Base-by-base conservation (phyloP, 2,113 vertebrate genomes). In the Micronisus gabar region DNA sequence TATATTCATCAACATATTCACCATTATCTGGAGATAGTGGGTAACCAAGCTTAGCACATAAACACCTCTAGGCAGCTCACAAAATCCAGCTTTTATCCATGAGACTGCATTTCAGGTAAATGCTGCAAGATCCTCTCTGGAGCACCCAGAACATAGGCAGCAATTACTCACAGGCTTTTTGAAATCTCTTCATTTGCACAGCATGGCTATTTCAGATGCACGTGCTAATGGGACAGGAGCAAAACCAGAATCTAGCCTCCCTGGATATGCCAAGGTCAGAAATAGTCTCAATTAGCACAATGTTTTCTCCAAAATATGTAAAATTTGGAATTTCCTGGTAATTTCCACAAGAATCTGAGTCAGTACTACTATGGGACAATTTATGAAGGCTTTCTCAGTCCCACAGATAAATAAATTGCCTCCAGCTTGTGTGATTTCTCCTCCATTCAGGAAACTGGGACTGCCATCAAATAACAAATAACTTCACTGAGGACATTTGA, bases 181-280 rank as follows among this genome's bases (percentile, higher is more conserved):
- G 34, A 47, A 87, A 67, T 43, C 41, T 50, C 55, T 70, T 43
- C 59, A 30, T 27, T 55, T 63, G 61, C 68, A 67, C 47, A 86
- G 50, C 5, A 1, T 11, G 5, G 71, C 63, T 74, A 7, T 40
- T 48, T 67, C 75, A 86, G 32, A 62, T n/a, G 75, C 29, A 65
- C 36, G 29, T 11, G 30, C 30, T 68, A 65, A 65, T 0, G 2
- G 58, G 25, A 74, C 48, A 79, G 0, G 0, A 67, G 21, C 21
- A 58, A 81, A 95, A 29, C 14, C 76, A 92, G 43, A 30, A 26
- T 40, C 16, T 7, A 17, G 36, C 21, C 32, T 81, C 38, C 52
- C 18, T 81, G 43, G 23, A 50, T 2, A 71, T 7, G 13, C 19
- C 45, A 50, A 36, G 14, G 27, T 48, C 68, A 95, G 83, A 59